phyloP scores from a whole-genome alignment of 1,140 invertebrate genomes.

The Drosophila repletoides region DNA sequence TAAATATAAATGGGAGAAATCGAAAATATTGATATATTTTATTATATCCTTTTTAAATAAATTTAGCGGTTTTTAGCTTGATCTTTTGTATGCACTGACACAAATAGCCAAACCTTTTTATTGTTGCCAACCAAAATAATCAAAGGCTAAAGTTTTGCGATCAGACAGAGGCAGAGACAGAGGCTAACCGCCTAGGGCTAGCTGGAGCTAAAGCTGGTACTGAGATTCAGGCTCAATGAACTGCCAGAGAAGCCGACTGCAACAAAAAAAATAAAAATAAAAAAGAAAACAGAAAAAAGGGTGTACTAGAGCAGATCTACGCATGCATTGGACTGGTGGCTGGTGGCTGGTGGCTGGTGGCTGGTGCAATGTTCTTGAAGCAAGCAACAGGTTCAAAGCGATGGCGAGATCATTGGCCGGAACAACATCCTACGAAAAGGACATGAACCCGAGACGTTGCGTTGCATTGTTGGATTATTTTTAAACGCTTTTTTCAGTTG shows the following conservation, averaged over 20 bases:
- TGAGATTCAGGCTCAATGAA: not conserved
- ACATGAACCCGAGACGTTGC: slow-evolving; percentile 36
- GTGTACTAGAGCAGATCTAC: not conserved
- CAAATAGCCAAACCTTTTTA: slow-evolving; percentile 26
- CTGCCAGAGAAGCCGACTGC: not conserved
- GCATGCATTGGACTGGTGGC: not conserved
- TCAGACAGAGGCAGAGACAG: slow-evolving; percentile 20
- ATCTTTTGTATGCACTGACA: not conserved
- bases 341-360: not conserved
- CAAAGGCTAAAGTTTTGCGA: slow-evolving; percentile 30
- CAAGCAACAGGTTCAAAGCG: slow-evolving; percentile 25
- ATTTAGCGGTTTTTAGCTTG: not conserved
- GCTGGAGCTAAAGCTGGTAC: not conserved
- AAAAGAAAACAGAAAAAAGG: not conserved
- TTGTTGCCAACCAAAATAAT: slow-evolving; percentile 29
- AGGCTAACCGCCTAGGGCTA: slow-evolving; percentile 14
- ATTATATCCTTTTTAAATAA: too few species aligned
- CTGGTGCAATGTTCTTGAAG: not conserved
- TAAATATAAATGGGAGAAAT: too few species aligned
- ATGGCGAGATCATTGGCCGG: slow-evolving; percentile 49
- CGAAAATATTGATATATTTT: too few species aligned
- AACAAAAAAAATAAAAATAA: not conserved
- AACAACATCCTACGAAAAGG: slow-evolving; percentile 50
- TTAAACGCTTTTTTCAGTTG: not conserved
- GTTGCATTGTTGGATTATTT: slow-evolving; percentile 1